Conservation (phyloP, 2,888 invertebrate genomes). For the Platycnemis pennipes region DNA sequence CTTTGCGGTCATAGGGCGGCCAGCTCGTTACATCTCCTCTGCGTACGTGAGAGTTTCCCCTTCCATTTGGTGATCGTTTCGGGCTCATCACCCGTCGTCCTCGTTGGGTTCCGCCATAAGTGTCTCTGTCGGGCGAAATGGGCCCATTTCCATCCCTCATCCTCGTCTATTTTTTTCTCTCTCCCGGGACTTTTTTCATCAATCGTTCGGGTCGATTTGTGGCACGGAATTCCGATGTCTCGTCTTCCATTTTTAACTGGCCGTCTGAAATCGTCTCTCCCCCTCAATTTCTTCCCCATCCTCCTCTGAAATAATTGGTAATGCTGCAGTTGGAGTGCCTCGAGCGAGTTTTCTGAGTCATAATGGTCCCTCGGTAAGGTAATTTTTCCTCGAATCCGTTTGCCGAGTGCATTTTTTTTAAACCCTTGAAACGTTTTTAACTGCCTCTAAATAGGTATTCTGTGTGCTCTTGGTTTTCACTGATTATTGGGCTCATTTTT, state of each 20-base stretch:
- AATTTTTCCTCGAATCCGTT: background rate
- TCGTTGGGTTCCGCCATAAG: background rate
- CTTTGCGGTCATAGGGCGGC: conserved; percentile 9
- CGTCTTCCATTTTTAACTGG: background rate
- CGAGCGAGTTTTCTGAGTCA: background rate
- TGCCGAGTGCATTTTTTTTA: background rate
- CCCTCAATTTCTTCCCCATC: background rate
- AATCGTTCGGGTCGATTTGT: conserved; percentile 3
- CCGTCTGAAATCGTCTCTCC: background rate
- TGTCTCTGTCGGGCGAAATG: conserved; percentile 16
- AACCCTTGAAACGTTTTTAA: background rate
- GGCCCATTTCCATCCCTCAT: conserved; percentile 10
- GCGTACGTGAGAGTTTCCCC: conserved; percentile 12
- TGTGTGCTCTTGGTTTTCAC: background rate
- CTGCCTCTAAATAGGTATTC: background rate
- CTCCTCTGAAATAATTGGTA: conserved; percentile 1
- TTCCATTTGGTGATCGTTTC: conserved; percentile 47
- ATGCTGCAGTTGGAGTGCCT: background rate
- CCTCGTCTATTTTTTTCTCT: background rate
- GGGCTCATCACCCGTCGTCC: conserved; percentile 34
- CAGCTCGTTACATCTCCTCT: background rate
- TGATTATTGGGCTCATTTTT: background rate
- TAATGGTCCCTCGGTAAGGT: too few species aligned
- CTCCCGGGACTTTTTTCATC: conserved; percentile 27
- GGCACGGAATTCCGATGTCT: background rate